Evolutionary conservation across 2,113 vertebrate species (phyloP), one percentile per base, ranked within the genome.

Genomic region (Chamaea fasciata): DNA sequence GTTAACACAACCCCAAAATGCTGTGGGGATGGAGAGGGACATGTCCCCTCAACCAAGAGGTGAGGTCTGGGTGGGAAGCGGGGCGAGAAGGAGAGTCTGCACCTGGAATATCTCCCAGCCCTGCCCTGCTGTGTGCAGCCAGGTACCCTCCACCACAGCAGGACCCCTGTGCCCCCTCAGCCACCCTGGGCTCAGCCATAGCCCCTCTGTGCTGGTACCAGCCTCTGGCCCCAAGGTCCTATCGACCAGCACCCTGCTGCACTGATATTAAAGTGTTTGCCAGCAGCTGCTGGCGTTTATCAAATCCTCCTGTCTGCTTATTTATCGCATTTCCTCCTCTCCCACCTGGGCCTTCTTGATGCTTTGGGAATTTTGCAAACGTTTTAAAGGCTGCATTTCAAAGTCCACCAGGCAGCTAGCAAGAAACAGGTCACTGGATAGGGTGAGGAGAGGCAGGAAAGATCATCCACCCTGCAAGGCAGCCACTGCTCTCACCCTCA

Each of bases 11-110:
- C 46, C 22, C 33, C 5, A 4, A 19, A 3, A 2, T 0, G 1
- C 65, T 0, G 1, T 2, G 18, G 65, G 63, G 14, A 13, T 15
- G 30, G 57, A 56, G 33, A 13, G 20, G 59, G 44, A 33, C 1
- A 0, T 0, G 11, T 19, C 56, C 41, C 28, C n/a, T 52, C 16
- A 6, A 6, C 10, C 2, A 0, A 5, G 44, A 4, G 4, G 7
- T 17, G 20, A 24, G 24, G 13, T 31, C 15, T 1, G 2, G 19
- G 28, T 27, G 35, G 53, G 37, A 59, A 64, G 9, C 37, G 9
- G 31, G 4, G 18, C 9, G 12, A 42, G 49, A 16, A 44, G 24
- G 3, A 28, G 20, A 64, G 33, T 64, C 74, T 62, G 69, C 64
- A 26, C 18, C 30, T 15, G 2, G 10, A 70, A 26, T 13, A 39